Evolutionary conservation across 1,140 invertebrate genomes (phyloP).

Genomic region (Parapsyche elsis): DNA sequence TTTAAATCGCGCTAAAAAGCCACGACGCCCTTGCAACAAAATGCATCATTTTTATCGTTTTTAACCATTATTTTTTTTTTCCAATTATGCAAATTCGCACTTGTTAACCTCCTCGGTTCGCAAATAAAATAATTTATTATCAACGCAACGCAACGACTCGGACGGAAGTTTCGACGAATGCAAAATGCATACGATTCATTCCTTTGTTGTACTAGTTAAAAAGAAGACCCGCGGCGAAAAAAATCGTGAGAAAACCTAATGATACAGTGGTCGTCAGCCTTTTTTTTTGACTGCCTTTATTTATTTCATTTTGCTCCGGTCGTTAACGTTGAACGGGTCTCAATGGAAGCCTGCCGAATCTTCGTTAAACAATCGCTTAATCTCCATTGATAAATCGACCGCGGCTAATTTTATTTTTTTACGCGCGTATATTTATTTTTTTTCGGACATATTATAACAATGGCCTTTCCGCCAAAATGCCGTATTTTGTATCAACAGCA

Average conservation of each 20-base stretch:
- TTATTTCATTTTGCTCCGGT: constrained; percentile 47
- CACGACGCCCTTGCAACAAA: neutral
- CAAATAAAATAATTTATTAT: neutral
- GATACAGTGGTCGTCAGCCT: constrained; percentile 20
- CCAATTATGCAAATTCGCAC: constrained; percentile 2
- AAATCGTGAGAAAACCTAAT: constrained; percentile 25
- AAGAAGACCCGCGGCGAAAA: neutral
- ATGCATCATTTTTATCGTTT: no score
- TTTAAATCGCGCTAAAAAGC: constrained; percentile 17
- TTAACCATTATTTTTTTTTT: no score
- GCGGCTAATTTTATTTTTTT: constrained; percentile 29
- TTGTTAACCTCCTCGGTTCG: neutral
- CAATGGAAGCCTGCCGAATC: constrained; percentile 52
- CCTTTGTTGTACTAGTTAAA: neutral
- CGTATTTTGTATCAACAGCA: constrained; percentile 26
- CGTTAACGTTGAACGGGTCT: constrained; percentile 44
- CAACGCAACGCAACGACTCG: neutral
- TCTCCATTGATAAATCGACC: constrained; percentile 50
- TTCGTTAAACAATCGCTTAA: constrained; percentile 54
- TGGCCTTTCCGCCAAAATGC: constrained; percentile 30
- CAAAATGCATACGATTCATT: neutral
- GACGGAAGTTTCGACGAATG: neutral
- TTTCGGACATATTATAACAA: constrained; percentile 11
- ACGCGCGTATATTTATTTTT: neutral
- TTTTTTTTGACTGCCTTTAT: constrained; percentile 36